Percentiles rank a stretch among this genome's conserved stretches.
phyloP scores from a whole-genome alignment of 2,113 vertebrate species.

The Narcine bancroftii region DNA sequence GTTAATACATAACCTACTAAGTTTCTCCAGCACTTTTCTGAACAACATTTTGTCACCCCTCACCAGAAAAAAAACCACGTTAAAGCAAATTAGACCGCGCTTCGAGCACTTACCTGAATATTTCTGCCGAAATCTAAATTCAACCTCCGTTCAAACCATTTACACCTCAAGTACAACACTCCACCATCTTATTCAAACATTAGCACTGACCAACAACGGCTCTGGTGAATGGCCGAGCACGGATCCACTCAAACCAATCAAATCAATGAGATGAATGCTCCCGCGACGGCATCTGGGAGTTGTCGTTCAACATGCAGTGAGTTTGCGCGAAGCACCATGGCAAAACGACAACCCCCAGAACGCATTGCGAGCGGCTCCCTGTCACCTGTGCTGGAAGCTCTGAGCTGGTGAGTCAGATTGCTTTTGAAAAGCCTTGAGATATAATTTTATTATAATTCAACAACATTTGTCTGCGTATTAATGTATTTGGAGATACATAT shows the following conservation, averaged over 20 bases:
- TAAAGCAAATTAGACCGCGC: neutral
- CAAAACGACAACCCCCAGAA: neutral
- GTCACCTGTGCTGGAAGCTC: slow-evolving; percentile 20
- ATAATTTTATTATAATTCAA: neutral
- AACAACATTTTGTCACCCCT: neutral
- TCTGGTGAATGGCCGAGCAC: neutral
- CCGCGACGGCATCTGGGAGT: neutral
- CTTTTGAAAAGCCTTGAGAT: neutral
- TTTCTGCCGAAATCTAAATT: neutral
- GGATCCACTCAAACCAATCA: neutral
- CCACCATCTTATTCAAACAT: neutral
- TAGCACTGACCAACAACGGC: neutral
- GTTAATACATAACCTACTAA: too few species aligned
- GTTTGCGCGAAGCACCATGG: neutral
- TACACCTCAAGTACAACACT: neutral
- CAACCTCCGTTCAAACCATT: neutral
- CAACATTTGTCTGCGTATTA: too few species aligned
- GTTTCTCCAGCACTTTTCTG: too few species aligned
- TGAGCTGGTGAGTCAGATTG: slow-evolving; percentile 19
- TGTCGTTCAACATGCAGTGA: neutral
- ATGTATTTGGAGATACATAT: neutral
- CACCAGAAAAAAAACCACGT: neutral
- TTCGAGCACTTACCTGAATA: neutral
- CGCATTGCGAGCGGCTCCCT: neutral
- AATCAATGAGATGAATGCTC: neutral